Evolutionary conservation across 2,113 vertebrate species (phyloP).

Genomic region (Neofelis nebulosa): DNA sequence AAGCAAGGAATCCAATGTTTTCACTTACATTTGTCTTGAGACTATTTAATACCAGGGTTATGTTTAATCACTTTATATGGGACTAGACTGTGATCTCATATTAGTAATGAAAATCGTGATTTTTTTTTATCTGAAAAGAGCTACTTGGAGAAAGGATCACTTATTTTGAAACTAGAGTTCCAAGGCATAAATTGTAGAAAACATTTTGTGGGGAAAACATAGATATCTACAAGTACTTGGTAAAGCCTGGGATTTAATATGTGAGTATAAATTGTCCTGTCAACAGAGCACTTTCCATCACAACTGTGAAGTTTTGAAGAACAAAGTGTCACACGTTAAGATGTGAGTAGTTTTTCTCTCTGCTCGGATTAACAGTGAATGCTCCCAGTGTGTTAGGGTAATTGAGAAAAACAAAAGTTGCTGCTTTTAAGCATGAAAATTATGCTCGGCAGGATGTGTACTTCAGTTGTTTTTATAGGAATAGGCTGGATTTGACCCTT

Average conservation of each 20-base stretch:
- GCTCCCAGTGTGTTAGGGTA: neutral
- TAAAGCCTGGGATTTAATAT: neutral
- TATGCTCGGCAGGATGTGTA: neutral
- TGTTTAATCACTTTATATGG: constrained; percentile 15
- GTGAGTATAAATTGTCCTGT: neutral
- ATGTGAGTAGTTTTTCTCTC: constrained; percentile 13
- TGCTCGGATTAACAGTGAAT: neutral
- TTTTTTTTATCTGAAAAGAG: constrained; percentile 25
- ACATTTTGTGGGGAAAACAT: neutral
- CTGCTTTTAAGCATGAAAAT: neutral
- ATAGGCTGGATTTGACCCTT: neutral
- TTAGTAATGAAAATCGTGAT: neutral
- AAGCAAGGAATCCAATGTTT: neutral
- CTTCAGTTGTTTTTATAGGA: neutral
- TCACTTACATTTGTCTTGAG: constrained; percentile 26
- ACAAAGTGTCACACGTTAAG: neutral
- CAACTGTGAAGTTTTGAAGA: constrained; percentile 20
- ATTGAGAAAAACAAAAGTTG: neutral
- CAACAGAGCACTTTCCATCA: neutral
- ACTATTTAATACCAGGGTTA: constrained; percentile 9
- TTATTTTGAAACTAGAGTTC: constrained; percentile 3
- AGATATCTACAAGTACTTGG: neutral
- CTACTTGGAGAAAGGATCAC: neutral
- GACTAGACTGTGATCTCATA: constrained; percentile 29
- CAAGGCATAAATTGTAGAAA: neutral